phyloP scores from a whole-genome alignment of 2,888 invertebrate genomes.

The Apamea monoglypha region DNA sequence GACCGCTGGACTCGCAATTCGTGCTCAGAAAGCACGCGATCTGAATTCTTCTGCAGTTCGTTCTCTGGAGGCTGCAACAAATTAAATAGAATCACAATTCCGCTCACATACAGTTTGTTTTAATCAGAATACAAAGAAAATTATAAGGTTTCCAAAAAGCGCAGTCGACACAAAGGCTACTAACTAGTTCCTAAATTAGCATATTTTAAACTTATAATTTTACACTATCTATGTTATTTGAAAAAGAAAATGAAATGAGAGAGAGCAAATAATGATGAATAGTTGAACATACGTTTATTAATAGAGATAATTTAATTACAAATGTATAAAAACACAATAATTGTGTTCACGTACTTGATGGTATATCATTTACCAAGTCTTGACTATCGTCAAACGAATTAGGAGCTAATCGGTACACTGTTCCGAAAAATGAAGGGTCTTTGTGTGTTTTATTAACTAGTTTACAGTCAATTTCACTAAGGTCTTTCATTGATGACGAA shows the following conservation, averaged over 20 bases:
- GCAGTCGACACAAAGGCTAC: slow-evolving; percentile 39
- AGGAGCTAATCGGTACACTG: slow-evolving; percentile 81
- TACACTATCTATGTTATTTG: background rate
- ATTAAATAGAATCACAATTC: slow-evolving; percentile 46
- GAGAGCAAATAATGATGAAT: slow-evolving; percentile 21
- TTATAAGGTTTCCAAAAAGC: slow-evolving; percentile 43
- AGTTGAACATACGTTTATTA: slow-evolving; percentile 27
- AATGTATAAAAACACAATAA: slow-evolving; percentile 18
- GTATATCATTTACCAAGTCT: slow-evolving; percentile 79
- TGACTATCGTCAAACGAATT: slow-evolving; percentile 71
- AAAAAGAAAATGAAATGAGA: background rate
- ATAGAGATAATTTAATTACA: slow-evolving; percentile 4
- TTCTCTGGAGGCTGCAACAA: slow-evolving; percentile 97
- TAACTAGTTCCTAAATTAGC: slow-evolving; percentile 24
- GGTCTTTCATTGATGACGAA: slow-evolving; percentile 84
- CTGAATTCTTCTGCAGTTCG: slow-evolving; percentile 96
- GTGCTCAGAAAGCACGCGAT: slow-evolving; percentile 97
- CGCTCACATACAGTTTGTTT: slow-evolving; percentile 19
- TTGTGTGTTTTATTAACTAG: slow-evolving; percentile 61
- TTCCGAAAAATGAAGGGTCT: slow-evolving; percentile 71
- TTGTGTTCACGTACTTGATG: slow-evolving; percentile 60
- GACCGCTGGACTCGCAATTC: slow-evolving; percentile 98
- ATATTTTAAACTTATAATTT: slow-evolving; percentile 19
- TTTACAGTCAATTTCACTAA: slow-evolving; percentile 70
- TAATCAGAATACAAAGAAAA: slow-evolving; percentile 37